Conservation (phyloP, 2,888 invertebrate species). For the Synanthedon andrenaeformis region DNA sequence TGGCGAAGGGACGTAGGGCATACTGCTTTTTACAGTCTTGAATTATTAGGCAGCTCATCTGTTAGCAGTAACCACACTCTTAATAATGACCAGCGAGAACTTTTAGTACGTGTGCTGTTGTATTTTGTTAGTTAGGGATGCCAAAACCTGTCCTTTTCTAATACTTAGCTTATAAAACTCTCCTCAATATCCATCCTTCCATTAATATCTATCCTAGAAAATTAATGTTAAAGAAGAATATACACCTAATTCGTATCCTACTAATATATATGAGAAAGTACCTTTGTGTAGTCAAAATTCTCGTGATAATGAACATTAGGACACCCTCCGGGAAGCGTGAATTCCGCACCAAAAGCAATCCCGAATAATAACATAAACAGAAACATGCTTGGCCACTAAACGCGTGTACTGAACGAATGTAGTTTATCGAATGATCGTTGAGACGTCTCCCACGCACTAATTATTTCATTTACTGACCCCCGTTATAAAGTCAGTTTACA, state of each 20-base stretch:
- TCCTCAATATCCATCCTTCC: no score
- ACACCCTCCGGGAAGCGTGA: constrained; percentile 48
- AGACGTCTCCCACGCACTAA: constrained; percentile 40
- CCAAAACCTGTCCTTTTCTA: no score
- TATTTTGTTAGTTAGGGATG: no score
- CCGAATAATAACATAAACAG: constrained; percentile 20
- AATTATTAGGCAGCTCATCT: no score
- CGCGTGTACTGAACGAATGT: constrained; percentile 21
- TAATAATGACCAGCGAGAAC: no score
- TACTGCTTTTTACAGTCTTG: no score
- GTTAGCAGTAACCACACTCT: no score
- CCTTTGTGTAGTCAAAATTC: constrained; percentile 51
- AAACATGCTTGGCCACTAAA: constrained; percentile 23
- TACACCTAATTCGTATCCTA: neutral
- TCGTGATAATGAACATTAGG: constrained; percentile 49
- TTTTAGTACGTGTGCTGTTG: no score
- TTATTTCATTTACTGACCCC: constrained; percentile 53
- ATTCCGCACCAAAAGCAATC: constrained; percentile 29
- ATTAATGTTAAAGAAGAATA: no score
- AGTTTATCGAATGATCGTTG: constrained; percentile 27
- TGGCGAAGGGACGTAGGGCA: no score
- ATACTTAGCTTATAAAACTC: no score
- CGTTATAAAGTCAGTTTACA: constrained; percentile 28
- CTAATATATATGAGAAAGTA: constrained; percentile 8
- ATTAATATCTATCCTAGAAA: no score